Evolutionary conservation across 2,113 vertebrate species (phyloP).

Genomic region (Onychorhynchus coronatus): DNA sequence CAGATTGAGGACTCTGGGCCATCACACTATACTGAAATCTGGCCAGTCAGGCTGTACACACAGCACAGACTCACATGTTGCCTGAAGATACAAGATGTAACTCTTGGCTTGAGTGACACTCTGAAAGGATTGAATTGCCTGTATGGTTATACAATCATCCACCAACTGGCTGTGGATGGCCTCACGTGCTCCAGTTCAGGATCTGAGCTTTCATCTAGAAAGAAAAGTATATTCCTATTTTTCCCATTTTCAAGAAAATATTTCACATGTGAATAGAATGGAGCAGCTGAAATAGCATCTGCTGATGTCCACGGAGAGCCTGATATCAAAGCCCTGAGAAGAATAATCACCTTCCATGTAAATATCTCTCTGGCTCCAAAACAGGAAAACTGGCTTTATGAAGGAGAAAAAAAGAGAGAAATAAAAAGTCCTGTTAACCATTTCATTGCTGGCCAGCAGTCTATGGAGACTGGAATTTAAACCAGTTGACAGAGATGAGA

Average conservation of each 20-base stretch:
- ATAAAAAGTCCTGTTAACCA: neutral
- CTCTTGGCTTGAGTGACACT: neutral
- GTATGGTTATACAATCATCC: neutral
- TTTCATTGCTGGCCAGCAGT: neutral
- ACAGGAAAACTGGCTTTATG: neutral
- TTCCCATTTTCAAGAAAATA: neutral
- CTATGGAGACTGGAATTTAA: neutral
- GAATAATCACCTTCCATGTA: neutral
- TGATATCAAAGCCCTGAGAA: neutral
- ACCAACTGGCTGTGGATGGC: neutral
- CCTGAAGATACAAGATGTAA: neutral
- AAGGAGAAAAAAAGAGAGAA: neutral
- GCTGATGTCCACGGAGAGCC: neutral
- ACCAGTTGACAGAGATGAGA: neutral
- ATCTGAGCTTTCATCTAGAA: neutral
- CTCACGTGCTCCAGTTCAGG: neutral
- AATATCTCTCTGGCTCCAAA: neutral
- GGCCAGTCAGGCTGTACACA: neutral
- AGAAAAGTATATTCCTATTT: neutral
- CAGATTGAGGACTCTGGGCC: neutral
- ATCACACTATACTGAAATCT: neutral
- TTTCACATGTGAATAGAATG: neutral
- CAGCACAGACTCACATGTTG: neutral
- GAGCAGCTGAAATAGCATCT: neutral
- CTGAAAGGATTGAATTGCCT: neutral